These are phyloP conservation scores for Chymomyza caudatula DNA, from an alignment of 2,888 invertebrate genomes.

Conservation along the genomic window DNA sequence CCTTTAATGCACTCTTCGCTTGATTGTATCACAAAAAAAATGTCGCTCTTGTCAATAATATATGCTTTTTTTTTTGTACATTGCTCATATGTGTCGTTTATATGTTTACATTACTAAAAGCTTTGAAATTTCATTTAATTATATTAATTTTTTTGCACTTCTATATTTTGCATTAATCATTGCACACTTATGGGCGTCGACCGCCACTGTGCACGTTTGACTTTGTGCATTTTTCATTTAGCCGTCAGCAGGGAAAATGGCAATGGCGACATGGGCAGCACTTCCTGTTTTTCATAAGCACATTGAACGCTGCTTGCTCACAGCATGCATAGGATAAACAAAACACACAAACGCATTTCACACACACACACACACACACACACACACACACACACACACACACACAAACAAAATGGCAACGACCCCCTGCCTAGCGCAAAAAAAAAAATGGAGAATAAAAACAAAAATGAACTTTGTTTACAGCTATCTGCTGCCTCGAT, in stretches of 20 bases:
- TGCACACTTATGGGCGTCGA: too few relatives aligned
- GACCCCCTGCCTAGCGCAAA: slow-evolving; percentile 13
- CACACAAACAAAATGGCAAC: slow-evolving; percentile 1
- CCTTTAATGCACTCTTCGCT: too few relatives aligned
- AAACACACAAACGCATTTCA: slow-evolving; percentile 31
- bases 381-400: background rate
- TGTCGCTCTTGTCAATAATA: too few relatives aligned
- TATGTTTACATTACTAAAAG: too few relatives aligned
- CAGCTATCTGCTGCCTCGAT: slow-evolving; percentile 25
- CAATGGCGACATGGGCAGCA: background rate
- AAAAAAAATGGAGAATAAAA: slow-evolving; percentile 8
- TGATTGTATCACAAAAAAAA: too few relatives aligned
- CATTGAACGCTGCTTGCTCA: slow-evolving; percentile 49
- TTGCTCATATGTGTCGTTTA: too few relatives aligned
- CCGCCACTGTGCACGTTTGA: too few relatives aligned
- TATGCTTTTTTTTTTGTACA: too few relatives aligned
- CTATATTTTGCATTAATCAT: background rate
- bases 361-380: slow-evolving; percentile 9
- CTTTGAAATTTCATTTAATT: too few relatives aligned
- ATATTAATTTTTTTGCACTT: background rate
- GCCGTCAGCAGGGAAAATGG: background rate
- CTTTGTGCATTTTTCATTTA: slow-evolving; percentile 45
- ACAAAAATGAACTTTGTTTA: background rate
- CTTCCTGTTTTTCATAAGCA: slow-evolving; percentile 46
- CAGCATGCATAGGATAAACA: slow-evolving; percentile 28